These are phyloP conservation scores for Corythornis madagascariensis DNA, from an alignment of 2,113 vertebrate genomes.

Conservation along the genomic window DNA sequence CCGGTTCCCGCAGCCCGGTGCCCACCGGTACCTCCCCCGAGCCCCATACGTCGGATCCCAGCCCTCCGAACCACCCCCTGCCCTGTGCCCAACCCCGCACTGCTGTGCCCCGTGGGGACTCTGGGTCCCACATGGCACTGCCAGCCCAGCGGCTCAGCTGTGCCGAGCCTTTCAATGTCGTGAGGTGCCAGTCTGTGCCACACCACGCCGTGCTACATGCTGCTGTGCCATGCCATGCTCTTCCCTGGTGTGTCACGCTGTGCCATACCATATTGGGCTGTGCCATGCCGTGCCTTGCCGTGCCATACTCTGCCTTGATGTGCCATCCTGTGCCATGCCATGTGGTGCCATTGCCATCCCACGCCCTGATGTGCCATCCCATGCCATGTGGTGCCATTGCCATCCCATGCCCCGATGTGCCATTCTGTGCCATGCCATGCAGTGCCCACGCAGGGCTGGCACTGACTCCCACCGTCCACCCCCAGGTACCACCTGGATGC, in stretches of 20 bases:
- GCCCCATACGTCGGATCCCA: background rate
- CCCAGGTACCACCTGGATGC: conserved; percentile 90
- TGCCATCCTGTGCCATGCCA: too few relatives aligned
- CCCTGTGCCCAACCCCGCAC: background rate
- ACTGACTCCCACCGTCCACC: background rate
- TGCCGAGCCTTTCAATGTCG: too few relatives aligned
- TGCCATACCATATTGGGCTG: too few relatives aligned
- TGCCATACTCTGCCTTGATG: rapidly evolving
- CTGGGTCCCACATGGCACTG: rapidly evolving
- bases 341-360: too few relatives aligned
- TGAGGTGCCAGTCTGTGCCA: too few relatives aligned
- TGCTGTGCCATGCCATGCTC: background rate
- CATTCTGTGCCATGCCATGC: too few relatives aligned
- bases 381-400: too few relatives aligned
- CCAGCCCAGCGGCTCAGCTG: background rate
- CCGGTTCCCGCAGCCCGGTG: background rate
- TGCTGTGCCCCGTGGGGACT: background rate
- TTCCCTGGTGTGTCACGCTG: background rate
- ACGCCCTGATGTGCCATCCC: too few relatives aligned
- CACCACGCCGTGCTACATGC: too few relatives aligned
- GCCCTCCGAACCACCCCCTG: background rate
- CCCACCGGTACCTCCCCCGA: background rate
- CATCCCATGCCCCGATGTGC: background rate
- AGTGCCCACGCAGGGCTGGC: rapidly evolving
- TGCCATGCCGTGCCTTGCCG: too few relatives aligned